A percentile compares a stretch with the other conserved stretches of the same genome.
Evolutionary conservation across 2,888 invertebrate species (phyloP).

Genomic region (Pegoplata infirma): DNA sequence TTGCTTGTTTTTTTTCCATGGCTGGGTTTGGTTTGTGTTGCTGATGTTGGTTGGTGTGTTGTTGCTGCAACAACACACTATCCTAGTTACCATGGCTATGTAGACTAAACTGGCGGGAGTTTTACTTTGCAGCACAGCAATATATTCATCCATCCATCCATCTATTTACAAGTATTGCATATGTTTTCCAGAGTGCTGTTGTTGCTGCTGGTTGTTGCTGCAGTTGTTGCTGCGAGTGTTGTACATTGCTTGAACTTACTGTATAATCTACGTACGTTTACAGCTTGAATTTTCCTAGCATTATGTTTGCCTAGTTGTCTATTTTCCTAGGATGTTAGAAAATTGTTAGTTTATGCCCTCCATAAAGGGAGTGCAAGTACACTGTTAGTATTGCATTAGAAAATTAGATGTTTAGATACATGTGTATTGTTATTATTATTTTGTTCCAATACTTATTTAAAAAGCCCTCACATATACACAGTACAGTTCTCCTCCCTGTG

Average conservation of each 20-base stretch:
- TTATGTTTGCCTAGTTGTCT: constrained; percentile 63
- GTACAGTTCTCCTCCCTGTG: too few relatives aligned
- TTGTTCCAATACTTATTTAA: not conserved
- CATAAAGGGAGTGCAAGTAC: constrained; percentile 46
- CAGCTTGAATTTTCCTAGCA: constrained; percentile 62
- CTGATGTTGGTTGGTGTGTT: not conserved
- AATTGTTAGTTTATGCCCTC: constrained; percentile 62
- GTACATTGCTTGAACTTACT: constrained; percentile 10
- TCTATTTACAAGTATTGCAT: not conserved
- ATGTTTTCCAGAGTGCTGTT: constrained; percentile 25
- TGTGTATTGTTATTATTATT: not conserved
- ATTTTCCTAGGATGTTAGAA: constrained; percentile 63
- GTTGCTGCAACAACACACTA: constrained; percentile 10
- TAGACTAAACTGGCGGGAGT: constrained; percentile 27
- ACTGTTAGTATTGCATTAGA: constrained; percentile 53
- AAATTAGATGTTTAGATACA: constrained; percentile 48
- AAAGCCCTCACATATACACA: not conserved
- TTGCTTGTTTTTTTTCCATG: constrained; percentile 26
- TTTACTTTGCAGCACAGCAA: not conserved
- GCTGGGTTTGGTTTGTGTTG: constrained; percentile 24
- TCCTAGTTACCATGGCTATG: constrained; percentile 52
- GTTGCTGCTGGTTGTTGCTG: too few relatives aligned
- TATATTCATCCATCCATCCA: too few relatives aligned
- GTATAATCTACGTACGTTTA: constrained; percentile 39
- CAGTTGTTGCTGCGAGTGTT: constrained; percentile 40